Base-by-base conservation (phyloP, 2,888 invertebrate genomes). In the Lithosia quadra region DNA sequence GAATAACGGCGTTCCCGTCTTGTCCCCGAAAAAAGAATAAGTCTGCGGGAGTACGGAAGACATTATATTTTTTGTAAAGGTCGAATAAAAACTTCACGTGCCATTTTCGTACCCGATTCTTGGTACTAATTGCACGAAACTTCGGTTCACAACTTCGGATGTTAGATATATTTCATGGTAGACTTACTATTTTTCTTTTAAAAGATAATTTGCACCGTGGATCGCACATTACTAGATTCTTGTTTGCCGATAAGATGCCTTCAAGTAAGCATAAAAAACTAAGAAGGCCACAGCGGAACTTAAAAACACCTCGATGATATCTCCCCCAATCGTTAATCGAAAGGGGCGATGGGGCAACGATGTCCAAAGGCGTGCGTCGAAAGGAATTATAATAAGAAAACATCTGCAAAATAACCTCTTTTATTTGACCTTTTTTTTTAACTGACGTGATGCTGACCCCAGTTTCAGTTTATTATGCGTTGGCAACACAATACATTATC, bases 281-380 rank as follows among this genome's bases (percentile, higher is more conserved):
- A 59, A 63, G 53, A 24, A 55, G 58, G 63, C 28, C 36, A 57
- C 22, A 53, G 53, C 62, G 53, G 34, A 63, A 36, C 66, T 43
- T 67, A 21, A 67, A 64, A 67, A 59, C 63, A 34, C 63, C 43
- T 24, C 57, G 18, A 18, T 43, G 63, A 49, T 70, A 70, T 64
- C 70, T 70, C 70, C 70, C 70, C 70, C 67, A 64, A 59, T 22
- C 43, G 22, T 61, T 36, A 21, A 55, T 63, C 21, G 63, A 66
- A 63, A 62, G 67, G 70, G 63, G 67, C 65, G 56, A 63, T 57
- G 67, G 70, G 63, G 67, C 65, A 43, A 63, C 65, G 43, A 63
- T 66, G 69, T 18, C 60, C 70, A 66, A 67, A 67, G 59, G 63
- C 33, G 60, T 70, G 70, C 64, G 70, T 60, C 70, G 63, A 63